Base-by-base conservation (phyloP, 2,888 invertebrate species). In the Phortica okadai region DNA sequence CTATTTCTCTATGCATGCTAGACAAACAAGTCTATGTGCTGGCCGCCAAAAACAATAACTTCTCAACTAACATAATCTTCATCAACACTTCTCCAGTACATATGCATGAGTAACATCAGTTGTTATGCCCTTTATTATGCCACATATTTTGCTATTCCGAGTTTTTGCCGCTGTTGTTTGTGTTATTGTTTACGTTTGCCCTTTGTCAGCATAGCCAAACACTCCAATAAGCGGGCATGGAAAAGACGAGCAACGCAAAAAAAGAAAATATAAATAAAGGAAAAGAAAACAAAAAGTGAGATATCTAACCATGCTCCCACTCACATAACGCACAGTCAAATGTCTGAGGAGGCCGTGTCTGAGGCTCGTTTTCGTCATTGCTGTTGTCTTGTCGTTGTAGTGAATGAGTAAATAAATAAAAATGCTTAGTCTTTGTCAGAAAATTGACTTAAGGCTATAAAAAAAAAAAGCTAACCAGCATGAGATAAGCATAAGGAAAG, bases 361-460 rank as follows among this genome's bases (percentile, higher is more conserved):
- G 6, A 64, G 33, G 33, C 64, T 25, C 21, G 50, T 14, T 11
- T 11, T 10, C 33, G 6, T 21, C 6, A 42, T 25, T 25, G 50
- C 50, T 11, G 14, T 10, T 14, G 6, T 21, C 6, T 67, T 41
- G 67, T 8, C n/a, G 67, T 42, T 16, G 16, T 25, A 64, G 67
- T 67, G 33, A 33, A 50, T 10, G 79, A 86, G 87, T 85, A 86
- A 88, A 88, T 88, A 86, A 88, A 88, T 88, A 86, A 86, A 86
- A 87, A 86, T 87, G 88, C 83, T 88, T 77, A 81, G 83, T 82
- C 87, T 86, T 88, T 86, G 88, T 84, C 87, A 84, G 86, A 79
- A 88, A 88, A 86, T 86, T 86, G 86, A 87, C 88, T 86, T 83
- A 82, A 82, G 87, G 88, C 88, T 80, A 88, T 86, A 87, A 87